These are phyloP conservation scores for Agrenia bidenticulata DNA, from an alignment of 2,888 invertebrate species.

Conservation along the genomic window DNA sequence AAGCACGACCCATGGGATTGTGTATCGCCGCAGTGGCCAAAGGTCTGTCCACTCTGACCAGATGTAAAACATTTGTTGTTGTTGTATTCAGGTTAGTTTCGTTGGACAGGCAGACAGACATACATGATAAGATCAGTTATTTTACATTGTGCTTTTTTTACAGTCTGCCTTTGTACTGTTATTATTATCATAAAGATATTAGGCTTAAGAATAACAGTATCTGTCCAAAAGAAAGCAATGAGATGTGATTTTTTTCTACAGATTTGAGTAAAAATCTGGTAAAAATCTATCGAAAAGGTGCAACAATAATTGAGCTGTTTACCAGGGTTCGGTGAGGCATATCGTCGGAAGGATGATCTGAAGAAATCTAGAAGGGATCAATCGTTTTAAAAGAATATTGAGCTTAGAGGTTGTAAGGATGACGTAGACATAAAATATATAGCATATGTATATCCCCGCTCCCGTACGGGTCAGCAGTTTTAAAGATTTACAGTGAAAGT, in stretches of 20 bases:
- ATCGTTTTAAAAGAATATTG: too few species aligned
- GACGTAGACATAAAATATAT: too few species aligned
- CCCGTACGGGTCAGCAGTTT: too few species aligned
- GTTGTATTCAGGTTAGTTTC: neutral
- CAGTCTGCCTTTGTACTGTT: neutral
- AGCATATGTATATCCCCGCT: too few species aligned
- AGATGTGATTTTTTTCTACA: slow-evolving; percentile 12
- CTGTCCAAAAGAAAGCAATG: slow-evolving; percentile 7
- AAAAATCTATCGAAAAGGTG: slow-evolving; percentile 17
- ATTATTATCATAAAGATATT: too few species aligned
- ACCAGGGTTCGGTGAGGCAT: slow-evolving; percentile 25
- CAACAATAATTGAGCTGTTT: slow-evolving; percentile 36
- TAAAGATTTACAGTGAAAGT: too few species aligned
- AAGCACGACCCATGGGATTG: neutral
- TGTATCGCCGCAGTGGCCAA: slow-evolving; percentile 1
- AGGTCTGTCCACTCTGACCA: slow-evolving; percentile 8
- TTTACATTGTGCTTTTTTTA: slow-evolving; percentile 3
- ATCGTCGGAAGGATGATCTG: too few species aligned
- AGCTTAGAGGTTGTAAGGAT: too few species aligned
- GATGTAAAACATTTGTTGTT: slow-evolving; percentile 11
- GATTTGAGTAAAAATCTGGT: slow-evolving; percentile 1
- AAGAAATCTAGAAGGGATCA: too few species aligned
- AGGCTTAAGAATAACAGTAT: too few species aligned
- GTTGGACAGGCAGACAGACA: slow-evolving; percentile 1
- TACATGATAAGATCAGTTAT: slow-evolving; percentile 1